Base-by-base conservation (phyloP, 2,888 invertebrate species). In the Drosophila paucipuncta region DNA sequence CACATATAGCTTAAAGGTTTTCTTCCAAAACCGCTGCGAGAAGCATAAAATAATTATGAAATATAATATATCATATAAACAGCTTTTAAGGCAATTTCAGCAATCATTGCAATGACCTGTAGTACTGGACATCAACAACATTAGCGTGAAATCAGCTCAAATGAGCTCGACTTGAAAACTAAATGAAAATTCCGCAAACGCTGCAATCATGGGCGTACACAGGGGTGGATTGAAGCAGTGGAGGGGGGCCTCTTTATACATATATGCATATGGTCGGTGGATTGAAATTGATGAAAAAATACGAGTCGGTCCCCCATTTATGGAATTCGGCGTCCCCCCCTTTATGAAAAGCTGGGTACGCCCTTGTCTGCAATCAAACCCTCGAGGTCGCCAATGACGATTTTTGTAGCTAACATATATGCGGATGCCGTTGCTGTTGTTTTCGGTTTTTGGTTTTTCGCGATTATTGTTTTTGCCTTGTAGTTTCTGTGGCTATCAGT, bases 321-420 rank as follows among this genome's bases (percentile, higher is more conserved):
- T 5, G 11, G 1, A 11, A 11, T 22, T 16, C 7, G 22, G 16
- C 7, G 47, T n/a, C 0, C 1, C 22, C 47, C 43, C 7, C 22
- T 7, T 47, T 16, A 47, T 16, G 47, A 9, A 25, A 25, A 9
- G 4, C 25, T 9, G 47, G 4, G 4, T 2, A 25, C 47, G 47
- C 47, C 25, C 16, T 9, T 47, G 47, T 9, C n/a, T 61, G 81
- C 73, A 69, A 77, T 77, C 52, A 78, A 81, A 53, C 28, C 25
- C 59, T 28, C 39, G 67, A 75, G 67, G 55, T 25, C 54, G 57
- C 4, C n/a, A 41, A 50, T 41, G 52, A 50, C 54, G 47, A 43
- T 52, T 22, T 64, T 47, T 58, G 43, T 68, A 55, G 59, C 62
- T 16, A 53, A 53, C 22, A 18, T 4, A 22, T 33, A 33, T 54